phyloP scores from a whole-genome alignment of 2,797 vertebrate species.

The Sciaenops ocellatus region DNA sequence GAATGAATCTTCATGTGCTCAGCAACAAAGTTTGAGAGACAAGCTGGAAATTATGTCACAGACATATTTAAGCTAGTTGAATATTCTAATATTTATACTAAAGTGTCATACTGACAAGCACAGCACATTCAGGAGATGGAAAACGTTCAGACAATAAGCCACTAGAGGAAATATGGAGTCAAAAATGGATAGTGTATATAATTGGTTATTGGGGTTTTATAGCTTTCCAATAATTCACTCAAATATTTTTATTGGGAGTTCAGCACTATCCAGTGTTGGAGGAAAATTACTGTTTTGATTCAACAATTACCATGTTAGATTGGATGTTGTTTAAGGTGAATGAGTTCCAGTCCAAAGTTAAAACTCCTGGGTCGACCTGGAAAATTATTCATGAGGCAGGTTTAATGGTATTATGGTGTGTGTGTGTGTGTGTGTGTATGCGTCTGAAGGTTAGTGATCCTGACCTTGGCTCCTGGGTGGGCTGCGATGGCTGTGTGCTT shows the following conservation, averaged over 20 bases:
- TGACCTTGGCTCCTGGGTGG: constrained; percentile 81
- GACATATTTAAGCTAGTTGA: constrained; percentile 68
- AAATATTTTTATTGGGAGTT: constrained; percentile 26
- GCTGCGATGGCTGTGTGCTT: constrained; percentile 73
- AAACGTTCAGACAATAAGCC: constrained; percentile 42
- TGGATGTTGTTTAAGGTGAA: constrained; percentile 28
- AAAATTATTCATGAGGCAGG: constrained; percentile 28
- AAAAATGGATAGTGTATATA: constrained; percentile 37
- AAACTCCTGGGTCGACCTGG: constrained; percentile 39
- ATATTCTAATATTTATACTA: constrained; percentile 59
- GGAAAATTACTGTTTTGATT: constrained; percentile 11
- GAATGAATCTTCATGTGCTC: constrained; percentile 44
- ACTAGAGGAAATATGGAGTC: constrained; percentile 36
- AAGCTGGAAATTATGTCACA: constrained; percentile 67
- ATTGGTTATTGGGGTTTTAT: constrained; percentile 36
- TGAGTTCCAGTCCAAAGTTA: constrained; percentile 27
- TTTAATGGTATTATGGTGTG: constrained; percentile 5
- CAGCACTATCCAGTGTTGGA: neutral
- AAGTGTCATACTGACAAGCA: constrained; percentile 51
- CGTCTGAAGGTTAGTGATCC: constrained; percentile 61
- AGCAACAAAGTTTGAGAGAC: constrained; percentile 44
- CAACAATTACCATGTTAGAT: constrained; percentile 17
- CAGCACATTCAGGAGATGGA: constrained; percentile 47
- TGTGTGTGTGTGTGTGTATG: constrained; percentile 17
- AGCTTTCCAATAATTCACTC: constrained; percentile 24